Conservation (phyloP, 2,888 invertebrate species). For the Macrophya annulata region DNA sequence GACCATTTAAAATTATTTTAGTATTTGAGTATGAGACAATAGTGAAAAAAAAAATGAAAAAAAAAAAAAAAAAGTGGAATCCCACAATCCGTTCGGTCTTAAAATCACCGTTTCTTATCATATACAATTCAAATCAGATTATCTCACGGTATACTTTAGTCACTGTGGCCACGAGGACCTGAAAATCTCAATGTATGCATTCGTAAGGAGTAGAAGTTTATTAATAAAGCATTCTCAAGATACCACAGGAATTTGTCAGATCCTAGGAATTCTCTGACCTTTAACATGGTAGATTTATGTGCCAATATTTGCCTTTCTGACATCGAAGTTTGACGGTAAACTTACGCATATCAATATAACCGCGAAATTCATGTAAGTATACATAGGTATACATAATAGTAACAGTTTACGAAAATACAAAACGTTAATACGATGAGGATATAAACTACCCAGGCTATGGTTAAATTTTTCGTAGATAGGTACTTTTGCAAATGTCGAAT, state of each 20-base stretch:
- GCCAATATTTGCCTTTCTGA: slow-evolving; percentile 21
- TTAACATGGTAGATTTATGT: background rate
- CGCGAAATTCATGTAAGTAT: background rate
- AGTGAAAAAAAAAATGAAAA: no score
- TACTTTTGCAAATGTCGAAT: background rate
- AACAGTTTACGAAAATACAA: slow-evolving; percentile 4
- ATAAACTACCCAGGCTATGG: background rate
- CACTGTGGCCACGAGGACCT: background rate
- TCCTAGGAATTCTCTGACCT: background rate
- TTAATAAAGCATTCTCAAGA: background rate
- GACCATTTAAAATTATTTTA: no score
- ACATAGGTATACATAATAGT: background rate
- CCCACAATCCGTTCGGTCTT: no score
- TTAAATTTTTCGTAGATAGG: no score
- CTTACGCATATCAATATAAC: background rate
- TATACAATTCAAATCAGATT: background rate
- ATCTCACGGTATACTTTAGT: background rate
- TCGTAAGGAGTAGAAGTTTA: background rate
- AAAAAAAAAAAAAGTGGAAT: no score
- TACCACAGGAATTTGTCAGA: background rate
- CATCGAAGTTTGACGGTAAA: background rate
- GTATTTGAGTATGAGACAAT: no score
- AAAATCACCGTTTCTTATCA: no score
- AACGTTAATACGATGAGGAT: background rate
- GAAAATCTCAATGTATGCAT: background rate